Percentiles rank a stretch among this genome's conserved stretches.
These are phyloP conservation scores for Malthinus seriepunctatus DNA, from an alignment of 2,888 invertebrate genomes.

Conservation along the genomic window DNA sequence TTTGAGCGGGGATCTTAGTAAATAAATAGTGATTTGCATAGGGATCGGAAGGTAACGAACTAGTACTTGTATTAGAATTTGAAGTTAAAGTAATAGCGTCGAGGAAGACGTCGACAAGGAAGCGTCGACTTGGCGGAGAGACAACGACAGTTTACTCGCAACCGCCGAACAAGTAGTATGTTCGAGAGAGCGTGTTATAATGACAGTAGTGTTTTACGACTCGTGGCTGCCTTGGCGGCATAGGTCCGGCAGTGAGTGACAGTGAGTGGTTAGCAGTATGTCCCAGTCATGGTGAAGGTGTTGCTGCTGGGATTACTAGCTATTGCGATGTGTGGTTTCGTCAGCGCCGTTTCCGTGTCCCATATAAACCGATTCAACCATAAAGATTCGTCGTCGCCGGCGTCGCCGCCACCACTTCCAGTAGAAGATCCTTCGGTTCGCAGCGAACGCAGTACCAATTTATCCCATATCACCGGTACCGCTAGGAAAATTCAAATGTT, in stretches of 20 bases:
- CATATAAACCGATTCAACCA: slow-evolving; percentile 39
- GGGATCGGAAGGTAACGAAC: slow-evolving; percentile 20
- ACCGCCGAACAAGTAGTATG: slow-evolving; percentile 57
- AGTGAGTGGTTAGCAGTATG: slow-evolving; percentile 51
- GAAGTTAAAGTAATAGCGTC: slow-evolving; percentile 28
- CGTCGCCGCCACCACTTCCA: slow-evolving; percentile 27
- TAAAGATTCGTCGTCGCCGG: slow-evolving; percentile 36
- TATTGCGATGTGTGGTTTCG: slow-evolving; percentile 53
- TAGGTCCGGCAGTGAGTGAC: slow-evolving; percentile 49
- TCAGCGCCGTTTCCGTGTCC: slow-evolving; percentile 49
- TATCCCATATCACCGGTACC: slow-evolving; percentile 79
- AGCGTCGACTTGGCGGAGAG: slow-evolving; percentile 37
- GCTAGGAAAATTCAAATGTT: slow-evolving; percentile 81
- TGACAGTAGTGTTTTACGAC: slow-evolving; percentile 45
- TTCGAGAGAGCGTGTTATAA: slow-evolving; percentile 38
- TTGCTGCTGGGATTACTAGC: slow-evolving; percentile 55
- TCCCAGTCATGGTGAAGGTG: slow-evolving; percentile 58
- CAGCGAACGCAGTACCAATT: slow-evolving; percentile 78
- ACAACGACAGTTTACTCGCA: slow-evolving; percentile 53
- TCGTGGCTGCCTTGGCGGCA: slow-evolving; percentile 57
- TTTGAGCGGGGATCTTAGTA: slow-evolving; percentile 20
- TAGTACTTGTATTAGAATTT: slow-evolving; percentile 15
- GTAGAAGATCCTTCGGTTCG: slow-evolving; percentile 54
- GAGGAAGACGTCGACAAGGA: slow-evolving; percentile 48
- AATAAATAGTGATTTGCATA: slow-evolving; percentile 29